Conservation (phyloP, 2,888 invertebrate genomes). For the Keiferia lycopersicella region DNA sequence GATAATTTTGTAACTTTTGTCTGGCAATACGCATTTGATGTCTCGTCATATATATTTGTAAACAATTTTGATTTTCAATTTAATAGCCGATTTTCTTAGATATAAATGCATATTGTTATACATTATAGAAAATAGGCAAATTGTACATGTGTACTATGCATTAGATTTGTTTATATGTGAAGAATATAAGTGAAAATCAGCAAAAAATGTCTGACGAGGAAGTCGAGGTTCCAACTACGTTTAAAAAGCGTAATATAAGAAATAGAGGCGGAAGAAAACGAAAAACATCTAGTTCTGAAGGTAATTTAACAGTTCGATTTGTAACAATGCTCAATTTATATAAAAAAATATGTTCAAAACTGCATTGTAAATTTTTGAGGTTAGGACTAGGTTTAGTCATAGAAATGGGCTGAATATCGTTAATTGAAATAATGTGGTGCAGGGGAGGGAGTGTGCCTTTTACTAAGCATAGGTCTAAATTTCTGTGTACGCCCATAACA, state of each 20-base stretch:
- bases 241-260: constrained; percentile 85
- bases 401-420: background rate
- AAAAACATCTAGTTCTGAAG: constrained; percentile 81
- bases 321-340: background rate
- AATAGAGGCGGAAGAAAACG: constrained; percentile 83
- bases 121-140: background rate
- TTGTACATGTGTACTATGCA: background rate
- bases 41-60: background rate
- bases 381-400: constrained; percentile 29
- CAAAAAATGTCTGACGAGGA: constrained; percentile 68
- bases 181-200: background rate
- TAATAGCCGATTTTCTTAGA: background rate
- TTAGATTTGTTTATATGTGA: background rate
- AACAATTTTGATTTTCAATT: background rate
- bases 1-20: too few species aligned
- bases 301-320: constrained; percentile 38
- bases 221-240: constrained; percentile 65
- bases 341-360: background rate
- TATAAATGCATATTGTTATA: background rate
- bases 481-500: too few species aligned
- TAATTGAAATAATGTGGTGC: background rate
- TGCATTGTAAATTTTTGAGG: constrained; percentile 24
- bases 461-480: too few species aligned
- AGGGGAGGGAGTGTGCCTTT: too few species aligned
- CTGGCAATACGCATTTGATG: too few species aligned